Evolutionary conservation across 1,140 invertebrate genomes (phyloP), one percentile per base, ranked within the genome.

Genomic region (Fopius arisanus): DNA sequence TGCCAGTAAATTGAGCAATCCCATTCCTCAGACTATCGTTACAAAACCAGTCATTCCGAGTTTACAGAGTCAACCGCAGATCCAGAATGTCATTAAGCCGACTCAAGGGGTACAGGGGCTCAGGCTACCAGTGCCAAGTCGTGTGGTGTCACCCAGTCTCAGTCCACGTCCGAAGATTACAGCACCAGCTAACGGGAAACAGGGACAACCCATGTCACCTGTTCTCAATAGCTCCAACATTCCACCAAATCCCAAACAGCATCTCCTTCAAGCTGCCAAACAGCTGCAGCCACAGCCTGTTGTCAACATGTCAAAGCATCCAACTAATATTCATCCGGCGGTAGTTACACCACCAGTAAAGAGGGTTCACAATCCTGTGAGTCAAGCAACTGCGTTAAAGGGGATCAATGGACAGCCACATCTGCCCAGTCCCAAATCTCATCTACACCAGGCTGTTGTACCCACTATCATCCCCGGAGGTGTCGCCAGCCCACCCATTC

Each of bases 401-500:
- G 81, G 75, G 9, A 85, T 88, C 4, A 88, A 85, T 67, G 83
- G 85, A 5, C 85, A 87, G 71, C 76, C 81, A 0, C 87, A 88
- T 76, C 84, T 87, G 1, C 59, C 88, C 5, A 89, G 85, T 79
- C 88, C 88, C 0, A 90, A 89, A 54, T 80, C 86, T 16, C 89
- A 89, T 70, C 67, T 90, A 3, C 67, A 89, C 4, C 87, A 89
- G 72, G 86, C 87, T 5, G 87, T 88, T 0, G 84, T 80, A 14
- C 81, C 87, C 4, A 78, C 83, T 6, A 89, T 91, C 14, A 78
- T 91, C 21, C 86, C 89, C 0, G 90, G 89, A 14, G 87, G 88
- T 9, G 88, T 92, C 6, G 88, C 88, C 6, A 91, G 90, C 81
- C 90, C 91, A 79, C 91, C 91, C 2, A 86, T 86, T 23, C 91